Evolutionary conservation across 2,113 vertebrate species (phyloP).

Genomic region (Aldabrachelys gigantea): DNA sequence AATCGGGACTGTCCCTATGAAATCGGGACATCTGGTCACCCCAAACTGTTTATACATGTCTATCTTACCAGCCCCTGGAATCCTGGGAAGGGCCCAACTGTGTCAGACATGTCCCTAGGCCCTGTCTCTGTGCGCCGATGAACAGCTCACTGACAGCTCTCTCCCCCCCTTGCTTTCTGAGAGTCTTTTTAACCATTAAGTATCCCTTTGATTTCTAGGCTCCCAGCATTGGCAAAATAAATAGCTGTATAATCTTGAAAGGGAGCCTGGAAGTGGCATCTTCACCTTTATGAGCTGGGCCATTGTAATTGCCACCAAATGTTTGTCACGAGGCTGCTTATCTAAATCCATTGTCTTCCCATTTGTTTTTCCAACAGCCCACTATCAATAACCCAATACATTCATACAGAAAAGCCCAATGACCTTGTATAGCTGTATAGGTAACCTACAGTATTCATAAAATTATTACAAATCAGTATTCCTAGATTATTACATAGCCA

Average conservation of each 20-base stretch:
- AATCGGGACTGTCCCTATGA: too few species aligned
- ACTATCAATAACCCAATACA: neutral
- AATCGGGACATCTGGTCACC: too few species aligned
- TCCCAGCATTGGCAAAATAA: neutral
- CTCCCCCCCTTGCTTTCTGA: neutral
- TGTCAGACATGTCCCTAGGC: neutral
- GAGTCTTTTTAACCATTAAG: neutral
- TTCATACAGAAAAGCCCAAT: neutral
- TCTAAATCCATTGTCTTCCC: neutral
- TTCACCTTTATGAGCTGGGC: neutral
- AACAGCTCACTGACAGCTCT: neutral
- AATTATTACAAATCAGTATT: neutral
- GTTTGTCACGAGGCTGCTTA: neutral
- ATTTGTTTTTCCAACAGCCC: neutral
- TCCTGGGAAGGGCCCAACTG: neutral
- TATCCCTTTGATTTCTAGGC: neutral
- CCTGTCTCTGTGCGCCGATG: neutral
- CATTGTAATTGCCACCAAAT: neutral
- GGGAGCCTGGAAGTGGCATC: neutral
- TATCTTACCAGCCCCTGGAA: neutral
- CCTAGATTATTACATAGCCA: neutral
- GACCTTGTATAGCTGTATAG: neutral
- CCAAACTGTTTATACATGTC: too few species aligned
- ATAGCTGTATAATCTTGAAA: neutral
- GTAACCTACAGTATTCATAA: neutral